Conservation (phyloP, 2,113 vertebrate genomes). For the Melanerpes aurifrons region DNA sequence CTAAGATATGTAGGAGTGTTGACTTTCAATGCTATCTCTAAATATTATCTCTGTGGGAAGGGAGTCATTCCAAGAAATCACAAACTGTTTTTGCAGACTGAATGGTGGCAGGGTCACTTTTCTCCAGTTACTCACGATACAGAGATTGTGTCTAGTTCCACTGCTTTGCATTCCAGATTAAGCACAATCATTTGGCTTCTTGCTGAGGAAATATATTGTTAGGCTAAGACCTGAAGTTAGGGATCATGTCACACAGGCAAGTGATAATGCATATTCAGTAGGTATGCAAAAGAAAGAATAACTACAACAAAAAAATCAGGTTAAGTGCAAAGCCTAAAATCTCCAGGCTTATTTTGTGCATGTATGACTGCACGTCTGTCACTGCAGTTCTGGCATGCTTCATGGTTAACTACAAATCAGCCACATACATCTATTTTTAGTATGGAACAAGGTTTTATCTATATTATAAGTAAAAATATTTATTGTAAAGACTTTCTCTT, state of each 20-base stretch:
- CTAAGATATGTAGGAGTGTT: background rate
- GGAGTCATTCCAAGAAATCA: background rate
- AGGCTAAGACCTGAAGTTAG: constrained; percentile 10
- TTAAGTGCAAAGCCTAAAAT: constrained; percentile 26
- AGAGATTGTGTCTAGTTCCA: background rate
- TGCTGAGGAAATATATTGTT: background rate
- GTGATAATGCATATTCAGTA: background rate
- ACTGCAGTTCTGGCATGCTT: background rate
- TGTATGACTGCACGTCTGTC: background rate
- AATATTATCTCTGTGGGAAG: background rate
- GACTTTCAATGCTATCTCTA: background rate
- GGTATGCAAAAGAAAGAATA: constrained; percentile 21
- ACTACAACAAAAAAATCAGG: background rate
- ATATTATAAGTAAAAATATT: background rate
- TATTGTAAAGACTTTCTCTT: background rate
- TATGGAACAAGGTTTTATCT: background rate
- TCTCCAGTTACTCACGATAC: background rate
- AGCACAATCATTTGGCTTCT: background rate
- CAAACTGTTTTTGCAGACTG: background rate
- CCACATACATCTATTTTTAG: background rate
- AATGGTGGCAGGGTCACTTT: background rate
- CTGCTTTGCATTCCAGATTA: background rate
- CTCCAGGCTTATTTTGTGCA: background rate
- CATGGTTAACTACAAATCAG: background rate
- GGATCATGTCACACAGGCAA: background rate